Evolutionary conservation across 2,113 vertebrate species (phyloP), one percentile per base, ranked within the genome.

Genomic region (Montifringilla adamsi): DNA sequence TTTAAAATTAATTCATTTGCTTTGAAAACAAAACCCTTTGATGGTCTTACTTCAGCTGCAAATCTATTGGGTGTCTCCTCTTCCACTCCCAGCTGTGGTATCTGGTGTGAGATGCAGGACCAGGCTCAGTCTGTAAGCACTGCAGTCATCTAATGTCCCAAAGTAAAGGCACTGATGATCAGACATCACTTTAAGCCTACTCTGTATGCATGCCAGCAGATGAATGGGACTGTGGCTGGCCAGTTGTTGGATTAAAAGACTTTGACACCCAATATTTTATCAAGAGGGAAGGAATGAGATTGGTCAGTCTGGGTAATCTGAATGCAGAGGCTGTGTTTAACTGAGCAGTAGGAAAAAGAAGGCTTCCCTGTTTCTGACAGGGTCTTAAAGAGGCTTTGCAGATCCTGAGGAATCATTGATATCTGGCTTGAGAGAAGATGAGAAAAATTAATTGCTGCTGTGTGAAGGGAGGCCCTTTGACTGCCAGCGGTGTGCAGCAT

Each of bases 321-420:
- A 95, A 93, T 92, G 95, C 69, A 95, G 96, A 95, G 60, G 18
- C 35, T 88, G 41, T 75, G 79, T 96, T 95, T 94, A 89, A 93
- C 33, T 60, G 86, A 92, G 92, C 60, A 73, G 24, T 35, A 84
- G 89, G 80, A 87, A 90, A 96, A 96, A 87, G 62, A 37, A 66
- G 39, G 44, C 58, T 94, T 90, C 75, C 19, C 6, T 64, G 22
- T 75, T 94, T 94, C 80, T 91, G 86, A 89, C 62, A 90, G 67
- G 35, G 28, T n/a, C 74, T 94, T 84, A 73, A 70, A 89, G 69
- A 90, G 93, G 75, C 77, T 94, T 96, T 95, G 86, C 90, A 95
- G 87, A 59, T 93, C 72, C 76, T 84, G 62, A 83, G 88, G 73
- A 96, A 64, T 70, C 58, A 33, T 55, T 69, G 68, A 27, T 89